Base-by-base conservation (phyloP, 2,888 invertebrate species). In the Acrobasis suavella region DNA sequence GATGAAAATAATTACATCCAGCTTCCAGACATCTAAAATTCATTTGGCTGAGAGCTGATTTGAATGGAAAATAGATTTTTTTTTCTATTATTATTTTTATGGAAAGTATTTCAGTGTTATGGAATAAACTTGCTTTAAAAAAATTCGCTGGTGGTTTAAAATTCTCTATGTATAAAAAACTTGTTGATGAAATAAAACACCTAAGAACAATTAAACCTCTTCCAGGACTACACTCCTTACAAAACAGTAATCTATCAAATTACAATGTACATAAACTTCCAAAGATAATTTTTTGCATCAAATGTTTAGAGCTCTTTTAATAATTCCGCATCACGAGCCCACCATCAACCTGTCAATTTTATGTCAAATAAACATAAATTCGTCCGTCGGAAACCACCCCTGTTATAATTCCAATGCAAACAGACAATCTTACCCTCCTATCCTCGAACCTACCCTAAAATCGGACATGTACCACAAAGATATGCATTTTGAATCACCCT, bases 331-430 rank as follows among this genome's bases (percentile, higher is more conserved):
- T 42, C 56, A 56, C 56, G 56, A 56, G 9, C 22, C 2, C 3
- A 12, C 42, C 56, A 56, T 56, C 42, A 42, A 56, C 56, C 42
- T 42, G 56, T 56, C 56, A 42, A 56, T 56, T 17, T 9, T 1
- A 56, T 42, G 56, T 42, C 56, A 56, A 56, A 56, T 56, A 56
- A 46, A 56, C 56, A 56, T 56, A 46, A 56, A 56, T 56, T 56
- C 56, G 42, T 42, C 56, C 14, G 22, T 56, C 42, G 22, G 15
- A 16, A 15, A 59, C 49, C 46, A 1, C 50, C 42, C 7, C 0
- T 59, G 70, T 65, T 74, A 42, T 1, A 51, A 1, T 71, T 62
- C 67, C 80, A 72, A 64, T 50, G 3, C 22, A 60, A 39, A 59
- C 52, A 56, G 22, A 58, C n/a, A 50, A 50, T 37, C 59, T 50